Evolutionary conservation across 1,140 invertebrate genomes (phyloP).

Genomic region (Ylistrum balloti): DNA sequence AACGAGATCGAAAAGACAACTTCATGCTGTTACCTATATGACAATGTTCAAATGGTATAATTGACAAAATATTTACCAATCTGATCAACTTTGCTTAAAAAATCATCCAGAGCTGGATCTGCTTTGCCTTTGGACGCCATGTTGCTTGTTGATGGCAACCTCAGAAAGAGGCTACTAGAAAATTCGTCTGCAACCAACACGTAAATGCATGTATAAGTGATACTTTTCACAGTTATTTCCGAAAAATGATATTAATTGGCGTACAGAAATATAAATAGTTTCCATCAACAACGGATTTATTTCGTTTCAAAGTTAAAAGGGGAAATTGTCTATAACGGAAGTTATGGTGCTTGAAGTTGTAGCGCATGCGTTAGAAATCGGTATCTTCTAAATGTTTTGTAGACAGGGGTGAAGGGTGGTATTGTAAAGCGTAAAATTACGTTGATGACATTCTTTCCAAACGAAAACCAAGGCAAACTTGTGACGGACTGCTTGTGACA

Average conservation of each 20-base stretch:
- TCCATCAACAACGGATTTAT: not conserved
- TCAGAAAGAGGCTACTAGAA: conserved; percentile 29
- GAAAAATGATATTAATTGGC: not conserved
- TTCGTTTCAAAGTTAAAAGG: not conserved
- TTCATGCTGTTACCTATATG: not conserved
- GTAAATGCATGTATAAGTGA: not conserved
- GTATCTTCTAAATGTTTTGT: not conserved
- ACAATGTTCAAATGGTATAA: too few species aligned
- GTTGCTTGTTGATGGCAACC: conserved; percentile 47
- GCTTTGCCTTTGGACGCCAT: conserved; percentile 41
- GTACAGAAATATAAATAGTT: not conserved
- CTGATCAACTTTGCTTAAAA: conserved; percentile 76
- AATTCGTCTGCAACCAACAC: conserved; percentile 4
- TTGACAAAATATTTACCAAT: conserved; percentile 58
- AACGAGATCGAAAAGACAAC: not conserved
- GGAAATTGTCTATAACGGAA: not conserved
- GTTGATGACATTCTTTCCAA: not conserved
- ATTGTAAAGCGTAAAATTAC: not conserved
- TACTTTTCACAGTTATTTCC: not conserved
- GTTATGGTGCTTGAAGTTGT: not conserved
- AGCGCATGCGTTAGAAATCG: not conserved
- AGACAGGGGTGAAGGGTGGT: not conserved
- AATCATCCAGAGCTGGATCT: conserved; percentile 67
- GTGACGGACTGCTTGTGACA: too few species aligned
- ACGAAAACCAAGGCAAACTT: conserved; percentile 33